Conservation (phyloP, 2,888 invertebrate species). For the Ormia ochracea region DNA sequence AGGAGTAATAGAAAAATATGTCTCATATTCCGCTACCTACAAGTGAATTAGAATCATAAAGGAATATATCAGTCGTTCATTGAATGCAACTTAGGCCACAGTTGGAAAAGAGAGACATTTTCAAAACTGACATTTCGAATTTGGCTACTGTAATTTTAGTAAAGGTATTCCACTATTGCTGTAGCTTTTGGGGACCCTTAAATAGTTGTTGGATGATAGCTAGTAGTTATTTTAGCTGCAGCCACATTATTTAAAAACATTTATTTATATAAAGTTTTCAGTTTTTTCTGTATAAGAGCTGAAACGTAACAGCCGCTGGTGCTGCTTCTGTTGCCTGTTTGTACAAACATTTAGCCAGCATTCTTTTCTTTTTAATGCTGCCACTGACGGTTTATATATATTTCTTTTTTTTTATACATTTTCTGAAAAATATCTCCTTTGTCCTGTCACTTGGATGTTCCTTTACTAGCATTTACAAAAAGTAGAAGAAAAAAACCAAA, state of each 20-base stretch:
- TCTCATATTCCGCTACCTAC: no score
- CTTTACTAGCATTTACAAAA: conserved; percentile 39
- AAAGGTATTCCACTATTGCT: conserved; percentile 12
- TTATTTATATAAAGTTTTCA: conserved; percentile 28
- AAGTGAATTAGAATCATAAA: neutral
- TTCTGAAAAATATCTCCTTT: conserved; percentile 73
- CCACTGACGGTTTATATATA: conserved; percentile 25
- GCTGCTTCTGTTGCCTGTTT: neutral
- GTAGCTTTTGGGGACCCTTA: neutral
- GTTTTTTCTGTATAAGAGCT: conserved; percentile 38
- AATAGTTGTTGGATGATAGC: neutral
- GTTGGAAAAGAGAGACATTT: conserved; percentile 3
- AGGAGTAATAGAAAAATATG: no score
- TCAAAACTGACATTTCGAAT: conserved; percentile 42
- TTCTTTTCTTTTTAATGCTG: conserved; percentile 46
- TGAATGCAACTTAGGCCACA: conserved; percentile 1
- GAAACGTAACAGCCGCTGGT: conserved; percentile 27
- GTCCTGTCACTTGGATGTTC: conserved; percentile 72
- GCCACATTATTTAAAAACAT: conserved; percentile 41
- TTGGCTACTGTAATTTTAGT: conserved; percentile 45
- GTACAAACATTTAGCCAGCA: conserved; percentile 3
- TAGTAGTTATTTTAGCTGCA: neutral
- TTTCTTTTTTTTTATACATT: conserved; percentile 26
- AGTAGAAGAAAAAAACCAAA: no score
- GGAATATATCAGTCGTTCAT: neutral